Evolutionary conservation across 2,888 invertebrate species (phyloP), one percentile per base, ranked within the genome.

Genomic region (Mythimna loreyi): DNA sequence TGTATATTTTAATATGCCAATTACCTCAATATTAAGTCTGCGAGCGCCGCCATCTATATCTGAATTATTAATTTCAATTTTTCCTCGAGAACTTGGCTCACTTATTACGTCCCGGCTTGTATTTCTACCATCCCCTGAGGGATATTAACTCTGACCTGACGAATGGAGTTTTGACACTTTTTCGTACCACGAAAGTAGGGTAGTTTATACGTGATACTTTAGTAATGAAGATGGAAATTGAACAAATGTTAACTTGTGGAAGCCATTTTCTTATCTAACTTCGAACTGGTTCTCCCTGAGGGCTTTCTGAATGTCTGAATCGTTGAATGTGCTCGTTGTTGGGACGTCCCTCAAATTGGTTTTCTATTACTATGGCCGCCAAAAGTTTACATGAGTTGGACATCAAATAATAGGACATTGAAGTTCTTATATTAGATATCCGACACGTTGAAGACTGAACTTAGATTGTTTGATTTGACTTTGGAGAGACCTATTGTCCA

Each of bases 51-150:
- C 78, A 74, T 71, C 83, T 72, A 71, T 87, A 81, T 82, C 83
- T 89, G 88, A 87, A 89, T 89, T 88, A 89, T 89, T 89, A 89
- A 89, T 89, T 89, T 87, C 86, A 89, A 89, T 89, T 89, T 89
- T 89, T 89, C 87, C 88, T 78, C 85, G 78, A 78, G 78, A 82
- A 84, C 83, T 87, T 84, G 84, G 71, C 78, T 84, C 86, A 80
- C 81, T 84, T 86, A 85, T 86, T 86, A 81, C 86, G 47, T 52
- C 74, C 63, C 66, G 78, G 75, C 82, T 85, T 81, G 78, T 83
- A 76, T 79, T 71, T 83, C 67, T 70, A 30, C 62, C 11, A 68
- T 67, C 75, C 83, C 83, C 82, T 74, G 63, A 49, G 77, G 83
- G 73, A 71, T 83, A 84, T 84, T 84, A 84, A 82, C 83, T 81